These are phyloP conservation scores for Melanotaenia nigrans DNA, from an alignment of 2,797 vertebrate species.

Conservation along the genomic window DNA sequence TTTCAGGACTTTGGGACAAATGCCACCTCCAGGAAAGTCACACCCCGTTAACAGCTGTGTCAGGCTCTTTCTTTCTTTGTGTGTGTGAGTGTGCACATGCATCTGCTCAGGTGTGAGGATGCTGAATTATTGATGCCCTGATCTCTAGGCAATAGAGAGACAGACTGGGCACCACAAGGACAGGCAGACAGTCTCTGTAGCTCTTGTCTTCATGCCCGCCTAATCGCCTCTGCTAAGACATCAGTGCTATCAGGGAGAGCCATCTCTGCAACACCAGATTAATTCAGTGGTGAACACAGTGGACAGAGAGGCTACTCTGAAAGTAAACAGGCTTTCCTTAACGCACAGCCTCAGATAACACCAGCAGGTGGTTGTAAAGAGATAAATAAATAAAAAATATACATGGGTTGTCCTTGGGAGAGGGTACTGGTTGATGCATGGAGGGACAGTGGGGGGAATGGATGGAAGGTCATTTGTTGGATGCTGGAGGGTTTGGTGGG, in stretches of 20 bases:
- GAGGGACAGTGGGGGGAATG: conserved; percentile 32
- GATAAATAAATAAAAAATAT: conserved; percentile 56
- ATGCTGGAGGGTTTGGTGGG: conserved; percentile 26
- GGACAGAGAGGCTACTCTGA: conserved; percentile 62
- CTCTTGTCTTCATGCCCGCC: conserved; percentile 62
- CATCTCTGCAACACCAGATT: conserved; percentile 70
- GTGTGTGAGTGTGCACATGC: conserved; percentile 22
- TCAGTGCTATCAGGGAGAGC: conserved; percentile 75
- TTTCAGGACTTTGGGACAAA: conserved; percentile 69
- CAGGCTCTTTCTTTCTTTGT: conserved; percentile 26
- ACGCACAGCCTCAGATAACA: conserved; percentile 50
- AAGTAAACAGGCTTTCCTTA: conserved; percentile 63
- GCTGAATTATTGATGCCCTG: conserved; percentile 79
- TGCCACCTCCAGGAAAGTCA: conserved; percentile 75
- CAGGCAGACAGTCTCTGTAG: conserved; percentile 51
- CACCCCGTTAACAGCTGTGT: conserved; percentile 55
- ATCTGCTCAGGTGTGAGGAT: conserved; percentile 59
- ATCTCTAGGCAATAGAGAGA: conserved; percentile 50
- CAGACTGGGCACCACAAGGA: conserved; percentile 62
- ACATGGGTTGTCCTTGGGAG: conserved; percentile 63
- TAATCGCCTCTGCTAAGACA: conserved; percentile 71
- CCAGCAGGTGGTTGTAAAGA: conserved; percentile 31
- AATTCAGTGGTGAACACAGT: conserved; percentile 64
- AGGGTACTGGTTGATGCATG: conserved; percentile 19
- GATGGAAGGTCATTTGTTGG: neutral